Percentiles rank a stretch among this genome's conserved stretches.
Evolutionary conservation across 2,888 invertebrate species (phyloP).

Genomic region (Mycalesis mineus): DNA sequence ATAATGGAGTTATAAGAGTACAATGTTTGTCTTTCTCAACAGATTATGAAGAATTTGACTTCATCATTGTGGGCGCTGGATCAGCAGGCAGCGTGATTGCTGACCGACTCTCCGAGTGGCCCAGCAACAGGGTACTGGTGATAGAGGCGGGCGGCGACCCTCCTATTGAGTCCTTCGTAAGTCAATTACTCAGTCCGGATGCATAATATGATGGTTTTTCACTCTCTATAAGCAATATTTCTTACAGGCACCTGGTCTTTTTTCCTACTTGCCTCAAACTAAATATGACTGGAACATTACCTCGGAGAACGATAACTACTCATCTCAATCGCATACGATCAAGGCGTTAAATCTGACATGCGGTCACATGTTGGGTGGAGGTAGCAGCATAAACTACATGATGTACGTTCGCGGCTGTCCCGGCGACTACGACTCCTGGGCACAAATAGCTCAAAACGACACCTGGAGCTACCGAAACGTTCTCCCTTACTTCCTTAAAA

Average conservation of each 20-base stretch:
- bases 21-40: too few relatives aligned
- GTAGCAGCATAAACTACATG: constrained; percentile 38
- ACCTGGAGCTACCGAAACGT: constrained; percentile 41
- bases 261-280: constrained; percentile 31
- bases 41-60: too few relatives aligned
- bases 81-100: too few relatives aligned
- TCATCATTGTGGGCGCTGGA: too few relatives aligned
- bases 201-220: too few relatives aligned
- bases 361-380: constrained; percentile 50
- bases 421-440: constrained; percentile 41
- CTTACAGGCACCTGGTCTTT: constrained; percentile 38
- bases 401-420: constrained; percentile 36
- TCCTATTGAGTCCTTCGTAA: too few relatives aligned
- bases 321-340: constrained; percentile 29
- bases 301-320: constrained; percentile 34
- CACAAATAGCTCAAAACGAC: constrained; percentile 30
- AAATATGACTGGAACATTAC: constrained; percentile 37
- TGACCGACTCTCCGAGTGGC: too few relatives aligned
- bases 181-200: too few relatives aligned
- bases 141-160: too few relatives aligned
- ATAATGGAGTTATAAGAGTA: too few relatives aligned
- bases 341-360: constrained; percentile 29
- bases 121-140: too few relatives aligned
- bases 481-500: constrained; percentile 38
- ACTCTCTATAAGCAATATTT: too few relatives aligned